A percentile compares a stretch with the other conserved stretches of the same genome.
phyloP scores from a whole-genome alignment of 35 echinoderm and acorn worm species.

The Hemicentrotus pulcherrimus region DNA sequence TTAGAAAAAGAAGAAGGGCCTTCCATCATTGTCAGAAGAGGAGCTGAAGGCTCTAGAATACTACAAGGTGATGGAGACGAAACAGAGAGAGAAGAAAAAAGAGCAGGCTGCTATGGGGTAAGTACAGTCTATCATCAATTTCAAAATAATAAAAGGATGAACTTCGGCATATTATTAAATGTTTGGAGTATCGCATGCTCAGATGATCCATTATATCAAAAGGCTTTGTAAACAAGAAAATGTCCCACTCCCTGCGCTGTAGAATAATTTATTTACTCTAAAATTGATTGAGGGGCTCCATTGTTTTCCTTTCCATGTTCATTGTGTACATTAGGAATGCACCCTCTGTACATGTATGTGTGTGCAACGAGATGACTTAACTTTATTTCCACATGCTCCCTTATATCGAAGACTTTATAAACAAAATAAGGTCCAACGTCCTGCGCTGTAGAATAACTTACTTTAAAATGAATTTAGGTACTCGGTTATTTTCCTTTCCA shows the following conservation, averaged over 20 bases:
- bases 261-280: too few species aligned
- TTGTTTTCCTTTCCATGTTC: too few species aligned
- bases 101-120: not conserved
- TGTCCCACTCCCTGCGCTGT: not conserved
- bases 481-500: too few species aligned
- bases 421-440: not conserved
- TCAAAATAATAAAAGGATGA: not conserved
- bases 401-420: not conserved
- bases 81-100: constrained; percentile 55
- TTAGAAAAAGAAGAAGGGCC: not conserved
- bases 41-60: constrained; percentile 87
- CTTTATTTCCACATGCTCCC: not conserved
- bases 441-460: too few species aligned
- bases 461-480: too few species aligned
- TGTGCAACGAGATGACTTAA: too few species aligned
- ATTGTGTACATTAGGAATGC: too few species aligned
- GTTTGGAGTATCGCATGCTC: not conserved
- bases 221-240: not conserved
- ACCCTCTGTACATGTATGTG: too few species aligned
- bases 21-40: constrained; percentile 56
- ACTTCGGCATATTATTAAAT: not conserved
- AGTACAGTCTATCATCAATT: not conserved
- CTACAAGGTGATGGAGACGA: constrained; percentile 65
- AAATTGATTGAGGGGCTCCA: too few species aligned
- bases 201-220: not conserved